phyloP scores from a whole-genome alignment of 1,140 invertebrate genomes.

The Bombus soroeensis region DNA sequence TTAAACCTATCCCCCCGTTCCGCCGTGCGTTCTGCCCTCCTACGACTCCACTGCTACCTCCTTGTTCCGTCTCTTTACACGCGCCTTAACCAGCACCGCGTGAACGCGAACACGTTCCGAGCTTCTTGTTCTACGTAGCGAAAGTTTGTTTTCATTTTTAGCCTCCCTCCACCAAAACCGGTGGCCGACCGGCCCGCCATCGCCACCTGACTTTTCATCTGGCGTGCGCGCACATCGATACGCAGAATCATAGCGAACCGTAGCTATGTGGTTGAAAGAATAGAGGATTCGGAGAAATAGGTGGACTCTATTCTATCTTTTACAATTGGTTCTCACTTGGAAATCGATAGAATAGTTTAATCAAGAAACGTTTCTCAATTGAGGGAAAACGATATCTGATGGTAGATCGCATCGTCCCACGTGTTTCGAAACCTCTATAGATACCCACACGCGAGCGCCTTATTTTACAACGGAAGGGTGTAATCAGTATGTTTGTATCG shows the following conservation, averaged over 20 bases:
- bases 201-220: constrained; percentile 33
- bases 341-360: neutral
- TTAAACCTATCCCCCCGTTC: constrained; percentile 15
- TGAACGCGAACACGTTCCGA: constrained; percentile 33
- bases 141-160: constrained; percentile 74
- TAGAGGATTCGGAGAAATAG: neutral
- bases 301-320: no score
- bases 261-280: no score
- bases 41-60: neutral
- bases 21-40: neutral
- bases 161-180: constrained; percentile 13
- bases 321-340: neutral
- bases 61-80: constrained; percentile 42
- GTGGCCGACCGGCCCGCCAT: neutral
- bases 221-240: neutral
- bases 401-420: neutral
- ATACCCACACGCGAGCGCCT: neutral
- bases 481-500: neutral
- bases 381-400: neutral
- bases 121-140: constrained; percentile 72
- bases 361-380: neutral
- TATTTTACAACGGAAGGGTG: neutral
- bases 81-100: constrained; percentile 38
- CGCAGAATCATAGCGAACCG: neutral
- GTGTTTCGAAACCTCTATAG: constrained; percentile 17